Conservation (phyloP, 2,113 vertebrate genomes). For the Cygnus buccinator region DNA sequence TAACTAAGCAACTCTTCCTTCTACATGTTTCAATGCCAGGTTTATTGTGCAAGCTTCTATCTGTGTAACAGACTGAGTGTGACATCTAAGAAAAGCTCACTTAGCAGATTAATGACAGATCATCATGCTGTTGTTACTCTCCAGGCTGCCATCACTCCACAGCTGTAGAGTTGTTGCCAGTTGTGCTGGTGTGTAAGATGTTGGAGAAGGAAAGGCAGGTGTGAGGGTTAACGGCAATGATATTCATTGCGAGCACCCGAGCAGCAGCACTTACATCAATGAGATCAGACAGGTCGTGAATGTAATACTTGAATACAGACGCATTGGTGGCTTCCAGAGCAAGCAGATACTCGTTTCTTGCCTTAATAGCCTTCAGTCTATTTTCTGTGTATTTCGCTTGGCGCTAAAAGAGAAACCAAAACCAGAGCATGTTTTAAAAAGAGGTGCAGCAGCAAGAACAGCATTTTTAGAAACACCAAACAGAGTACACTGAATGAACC, state of each 20-base stretch:
- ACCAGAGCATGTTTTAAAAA: not conserved
- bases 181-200: not conserved
- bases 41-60: not conserved
- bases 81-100: not conserved
- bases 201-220: not conserved
- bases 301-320: constrained; percentile 99
- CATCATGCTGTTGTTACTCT: rapidly evolving
- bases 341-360: constrained; percentile 95
- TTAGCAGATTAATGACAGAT: not conserved
- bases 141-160: not conserved
- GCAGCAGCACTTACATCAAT: constrained; percentile 90
- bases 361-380: constrained; percentile 96
- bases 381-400: constrained; percentile 99
- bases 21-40: not conserved
- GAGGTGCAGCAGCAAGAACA: not conserved
- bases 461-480: not conserved
- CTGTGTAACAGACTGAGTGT: not conserved
- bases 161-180: not conserved
- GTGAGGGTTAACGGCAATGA: not conserved
- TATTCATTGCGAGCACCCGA: not conserved
- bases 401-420: constrained; percentile 80
- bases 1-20: not conserved
- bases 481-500: not conserved
- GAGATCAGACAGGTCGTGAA: constrained; percentile 97
- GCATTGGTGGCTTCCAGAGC: constrained; percentile 96